These are phyloP conservation scores for Poecilobothrus nobilitatus DNA, from an alignment of 2,888 invertebrate species.

Conservation along the genomic window DNA sequence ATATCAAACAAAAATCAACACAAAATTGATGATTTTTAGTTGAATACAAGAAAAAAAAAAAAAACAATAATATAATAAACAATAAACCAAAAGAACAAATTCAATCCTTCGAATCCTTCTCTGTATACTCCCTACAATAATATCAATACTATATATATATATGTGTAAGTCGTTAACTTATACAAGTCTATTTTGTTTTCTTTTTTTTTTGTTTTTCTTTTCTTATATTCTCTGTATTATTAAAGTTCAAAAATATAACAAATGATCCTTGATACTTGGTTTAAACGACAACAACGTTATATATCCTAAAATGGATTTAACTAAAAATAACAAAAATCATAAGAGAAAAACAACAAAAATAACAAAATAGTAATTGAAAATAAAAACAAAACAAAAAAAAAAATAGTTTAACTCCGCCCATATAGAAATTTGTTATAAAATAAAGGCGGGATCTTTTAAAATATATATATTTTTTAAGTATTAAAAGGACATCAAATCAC, in stretches of 20 bases:
- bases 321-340: too few species aligned
- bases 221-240: not conserved
- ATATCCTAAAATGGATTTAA: not conserved
- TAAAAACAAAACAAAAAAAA: not conserved
- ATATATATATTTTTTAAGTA: not conserved
- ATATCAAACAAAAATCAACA: not conserved
- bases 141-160: not conserved
- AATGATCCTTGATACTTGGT: slow-evolving; percentile 6
- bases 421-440: not conserved
- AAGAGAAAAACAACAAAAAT: too few species aligned
- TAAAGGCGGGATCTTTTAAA: not conserved
- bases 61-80: too few species aligned
- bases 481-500: slow-evolving; percentile 6
- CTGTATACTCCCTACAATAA: not conserved
- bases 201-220: too few species aligned
- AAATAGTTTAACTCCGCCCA: not conserved
- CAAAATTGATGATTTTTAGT: slow-evolving; percentile 2
- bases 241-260: slow-evolving; percentile 2
- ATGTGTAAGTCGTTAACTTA: not conserved
- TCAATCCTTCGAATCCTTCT: not conserved
- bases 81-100: too few species aligned
- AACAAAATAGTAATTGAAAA: too few species aligned
- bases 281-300: not conserved
- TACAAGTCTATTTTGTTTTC: too few species aligned
- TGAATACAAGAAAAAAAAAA: not conserved